These are phyloP conservation scores for Drosophila rellima DNA, from an alignment of 2,888 invertebrate genomes.

Conservation along the genomic window DNA sequence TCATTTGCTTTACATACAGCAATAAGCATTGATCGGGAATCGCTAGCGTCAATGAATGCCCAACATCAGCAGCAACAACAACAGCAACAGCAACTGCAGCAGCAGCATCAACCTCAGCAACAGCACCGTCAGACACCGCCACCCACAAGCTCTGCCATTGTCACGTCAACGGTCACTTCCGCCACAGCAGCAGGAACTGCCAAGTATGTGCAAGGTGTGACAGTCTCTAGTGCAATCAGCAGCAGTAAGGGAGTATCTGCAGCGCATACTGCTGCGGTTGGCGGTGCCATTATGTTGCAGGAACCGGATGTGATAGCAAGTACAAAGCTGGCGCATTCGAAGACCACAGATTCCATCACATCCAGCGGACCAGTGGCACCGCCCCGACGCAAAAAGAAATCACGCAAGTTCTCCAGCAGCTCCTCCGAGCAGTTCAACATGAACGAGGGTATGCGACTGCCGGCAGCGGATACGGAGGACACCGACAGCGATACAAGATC, in stretches of 20 bases:
- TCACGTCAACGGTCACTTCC: slow-evolving; percentile 33
- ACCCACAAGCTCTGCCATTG: slow-evolving; percentile 29
- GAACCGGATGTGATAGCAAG: slow-evolving; percentile 98
- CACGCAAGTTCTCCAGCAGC: slow-evolving; percentile 84
- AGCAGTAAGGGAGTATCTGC: background rate
- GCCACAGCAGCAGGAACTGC: slow-evolving; percentile 32
- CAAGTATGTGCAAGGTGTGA: slow-evolving; percentile 15
- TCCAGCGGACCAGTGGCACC: slow-evolving; percentile 90
- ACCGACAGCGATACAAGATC: slow-evolving; percentile 83
- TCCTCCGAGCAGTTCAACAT: slow-evolving; percentile 85
- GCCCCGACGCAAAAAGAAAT: slow-evolving; percentile 91
- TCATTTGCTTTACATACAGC: slow-evolving; percentile 54
- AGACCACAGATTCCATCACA: slow-evolving; percentile 85
- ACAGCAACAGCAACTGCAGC: slow-evolving; percentile 56
- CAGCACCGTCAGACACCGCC: slow-evolving; percentile 57
- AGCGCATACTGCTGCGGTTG: slow-evolving; percentile 11
- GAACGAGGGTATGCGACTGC: slow-evolving; percentile 82
- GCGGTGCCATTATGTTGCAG: slow-evolving; percentile 80
- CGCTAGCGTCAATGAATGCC: slow-evolving; percentile 78
- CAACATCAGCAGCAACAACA: slow-evolving; percentile 70
- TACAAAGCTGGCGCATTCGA: slow-evolving; percentile 89
- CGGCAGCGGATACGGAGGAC: slow-evolving; percentile 82
- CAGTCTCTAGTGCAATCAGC: background rate
- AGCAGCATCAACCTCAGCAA: slow-evolving; percentile 42
- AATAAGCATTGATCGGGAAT: slow-evolving; percentile 85